Evolutionary conservation across 2,888 invertebrate species (phyloP).

Genomic region (Arctia plantaginis): DNA sequence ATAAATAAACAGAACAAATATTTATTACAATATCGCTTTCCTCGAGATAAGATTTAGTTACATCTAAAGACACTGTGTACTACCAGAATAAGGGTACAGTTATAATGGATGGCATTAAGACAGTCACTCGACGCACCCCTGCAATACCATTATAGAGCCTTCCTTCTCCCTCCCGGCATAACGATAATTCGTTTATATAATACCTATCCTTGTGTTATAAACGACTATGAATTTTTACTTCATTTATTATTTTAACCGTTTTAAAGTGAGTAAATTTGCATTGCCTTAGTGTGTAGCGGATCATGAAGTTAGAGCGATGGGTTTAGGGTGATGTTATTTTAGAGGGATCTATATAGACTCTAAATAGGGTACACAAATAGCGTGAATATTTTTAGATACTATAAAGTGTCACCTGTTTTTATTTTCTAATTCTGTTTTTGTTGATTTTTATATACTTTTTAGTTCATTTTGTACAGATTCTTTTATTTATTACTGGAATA

Average conservation of each 20-base stretch:
- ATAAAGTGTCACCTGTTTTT: not conserved
- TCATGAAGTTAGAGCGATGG: conserved; percentile 20
- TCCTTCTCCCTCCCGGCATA: conserved; percentile 57
- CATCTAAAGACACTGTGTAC: conserved; percentile 8
- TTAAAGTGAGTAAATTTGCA: conserved; percentile 43
- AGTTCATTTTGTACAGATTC: not conserved
- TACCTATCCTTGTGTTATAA: conserved; percentile 54
- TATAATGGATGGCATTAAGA: conserved; percentile 80
- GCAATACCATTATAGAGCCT: conserved; percentile 79
- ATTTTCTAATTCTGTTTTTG: not conserved
- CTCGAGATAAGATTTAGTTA: conserved; percentile 3
- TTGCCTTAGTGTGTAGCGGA: conserved; percentile 28
- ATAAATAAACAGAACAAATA: not conserved
- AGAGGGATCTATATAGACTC: conserved; percentile 6
- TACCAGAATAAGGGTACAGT: conserved; percentile 67
- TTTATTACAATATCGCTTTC: not conserved
- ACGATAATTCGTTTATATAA: conserved; percentile 67
- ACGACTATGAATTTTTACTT: conserved; percentile 54
- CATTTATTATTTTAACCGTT: conserved; percentile 48
- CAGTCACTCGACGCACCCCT: conserved; percentile 83
- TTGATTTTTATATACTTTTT: not conserved
- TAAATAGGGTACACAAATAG: not conserved
- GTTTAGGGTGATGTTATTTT: conserved; percentile 14
- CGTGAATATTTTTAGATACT: not conserved
- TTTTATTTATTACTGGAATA: no score